Evolutionary conservation across 2,113 vertebrate species (phyloP).

Genomic region (Syngnathus scovelli): DNA sequence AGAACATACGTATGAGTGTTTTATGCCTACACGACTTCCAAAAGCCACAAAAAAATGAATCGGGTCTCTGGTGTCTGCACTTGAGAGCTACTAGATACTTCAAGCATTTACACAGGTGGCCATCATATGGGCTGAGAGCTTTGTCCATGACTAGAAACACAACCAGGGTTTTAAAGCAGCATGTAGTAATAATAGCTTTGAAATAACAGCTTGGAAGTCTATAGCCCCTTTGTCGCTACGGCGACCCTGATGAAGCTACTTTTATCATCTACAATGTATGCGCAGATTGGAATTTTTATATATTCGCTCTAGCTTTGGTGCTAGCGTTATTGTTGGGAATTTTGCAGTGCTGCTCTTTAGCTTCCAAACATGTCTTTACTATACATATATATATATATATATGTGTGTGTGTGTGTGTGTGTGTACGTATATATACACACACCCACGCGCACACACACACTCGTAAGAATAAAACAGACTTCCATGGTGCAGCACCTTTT

Average conservation of each 20-base stretch:
- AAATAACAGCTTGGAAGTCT: background rate
- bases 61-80: constrained; percentile 40
- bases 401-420: too few species aligned
- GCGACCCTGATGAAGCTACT: background rate
- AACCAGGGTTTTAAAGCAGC: constrained; percentile 7
- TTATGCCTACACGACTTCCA: background rate
- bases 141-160: constrained; percentile 12
- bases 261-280: background rate
- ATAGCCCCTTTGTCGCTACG: background rate
- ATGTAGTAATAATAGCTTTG: constrained; percentile 1
- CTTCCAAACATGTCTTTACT: background rate
- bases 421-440: too few species aligned
- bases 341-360: background rate
- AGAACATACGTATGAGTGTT: too few species aligned
- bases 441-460: too few species aligned
- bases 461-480: too few species aligned
- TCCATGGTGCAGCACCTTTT: background rate
- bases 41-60: constrained; percentile 13
- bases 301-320: background rate
- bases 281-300: background rate
- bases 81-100: constrained; percentile 33
- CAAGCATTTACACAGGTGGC: constrained; percentile 64
- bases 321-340: background rate
- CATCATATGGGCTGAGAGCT: constrained; percentile 44
- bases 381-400: too few species aligned